phyloP scores from a whole-genome alignment of 2,113 vertebrate species.

The Climacteris rufus region DNA sequence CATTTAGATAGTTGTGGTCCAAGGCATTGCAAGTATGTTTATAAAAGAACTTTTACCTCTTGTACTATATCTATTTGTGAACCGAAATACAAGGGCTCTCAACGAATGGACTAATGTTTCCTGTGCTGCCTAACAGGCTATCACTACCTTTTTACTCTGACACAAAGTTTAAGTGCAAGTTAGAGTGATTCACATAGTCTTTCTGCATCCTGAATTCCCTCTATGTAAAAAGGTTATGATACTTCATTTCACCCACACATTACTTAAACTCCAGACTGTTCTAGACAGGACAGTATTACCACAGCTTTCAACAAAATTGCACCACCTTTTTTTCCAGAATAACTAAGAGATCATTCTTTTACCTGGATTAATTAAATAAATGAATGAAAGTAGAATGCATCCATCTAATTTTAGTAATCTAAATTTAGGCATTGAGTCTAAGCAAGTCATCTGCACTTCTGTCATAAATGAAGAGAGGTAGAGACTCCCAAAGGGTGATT shows the following conservation, averaged over 20 bases:
- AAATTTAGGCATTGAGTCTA: background rate
- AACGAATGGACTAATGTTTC: background rate
- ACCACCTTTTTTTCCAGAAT: background rate
- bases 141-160: background rate
- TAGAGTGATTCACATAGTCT: background rate
- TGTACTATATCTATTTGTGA: background rate
- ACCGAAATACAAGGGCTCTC: background rate
- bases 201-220: background rate
- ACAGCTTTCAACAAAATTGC: constrained; percentile 9
- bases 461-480: background rate
- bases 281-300: constrained; percentile 24
- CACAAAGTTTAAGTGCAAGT: background rate
- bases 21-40: background rate
- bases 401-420: background rate
- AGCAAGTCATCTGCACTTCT: background rate
- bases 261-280: background rate
- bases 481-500: background rate
- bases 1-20: background rate
- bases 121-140: background rate
- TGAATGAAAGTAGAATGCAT: background rate
- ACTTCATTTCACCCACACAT: constrained; percentile 9
- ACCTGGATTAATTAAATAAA: background rate
- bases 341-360: background rate
- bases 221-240: background rate
- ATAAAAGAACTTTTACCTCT: background rate